A percentile compares a stretch with the other conserved stretches of the same genome.
Conservation (phyloP, 2,797 vertebrate species). For the Tangara arthus region DNA sequence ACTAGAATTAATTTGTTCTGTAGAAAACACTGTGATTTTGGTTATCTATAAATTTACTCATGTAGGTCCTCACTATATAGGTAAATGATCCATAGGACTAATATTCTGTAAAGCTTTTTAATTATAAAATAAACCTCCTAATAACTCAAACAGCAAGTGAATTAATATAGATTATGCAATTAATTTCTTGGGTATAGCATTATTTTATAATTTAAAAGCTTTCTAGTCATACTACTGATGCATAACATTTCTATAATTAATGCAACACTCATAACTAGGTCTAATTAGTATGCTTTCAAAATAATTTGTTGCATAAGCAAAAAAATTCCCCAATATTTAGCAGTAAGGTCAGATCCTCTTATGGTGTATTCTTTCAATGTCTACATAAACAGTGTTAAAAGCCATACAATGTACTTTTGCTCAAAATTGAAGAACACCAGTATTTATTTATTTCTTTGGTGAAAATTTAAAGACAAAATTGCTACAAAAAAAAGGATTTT, state of each 20-base stretch:
- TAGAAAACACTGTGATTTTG: not conserved
- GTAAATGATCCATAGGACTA: not conserved
- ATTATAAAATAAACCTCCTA: not conserved
- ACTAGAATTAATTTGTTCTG: not conserved
- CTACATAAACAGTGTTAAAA: not conserved
- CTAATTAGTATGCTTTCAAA: not conserved
- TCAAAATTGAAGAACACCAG: not conserved
- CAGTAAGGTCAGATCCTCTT: not conserved
- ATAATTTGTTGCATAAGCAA: not conserved
- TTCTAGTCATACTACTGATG: not conserved
- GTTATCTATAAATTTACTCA: not conserved
- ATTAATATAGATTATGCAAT: not conserved
- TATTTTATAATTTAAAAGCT: not conserved
- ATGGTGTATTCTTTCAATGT: not conserved
- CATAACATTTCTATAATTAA: slow-evolving; percentile 8
- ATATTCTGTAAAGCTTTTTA: not conserved
- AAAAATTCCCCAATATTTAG: not conserved
- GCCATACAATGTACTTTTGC: not conserved
- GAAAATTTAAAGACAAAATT: not conserved
- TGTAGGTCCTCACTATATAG: not conserved
- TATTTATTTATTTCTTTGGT: not conserved
- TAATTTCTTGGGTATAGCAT: not conserved
- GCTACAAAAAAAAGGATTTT: not conserved
- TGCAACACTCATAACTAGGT: not conserved
- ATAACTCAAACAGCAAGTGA: not conserved